phyloP scores from a whole-genome alignment of 35 echinoderm and acorn worm genomes.

The Heliocidaris tuberculata region DNA sequence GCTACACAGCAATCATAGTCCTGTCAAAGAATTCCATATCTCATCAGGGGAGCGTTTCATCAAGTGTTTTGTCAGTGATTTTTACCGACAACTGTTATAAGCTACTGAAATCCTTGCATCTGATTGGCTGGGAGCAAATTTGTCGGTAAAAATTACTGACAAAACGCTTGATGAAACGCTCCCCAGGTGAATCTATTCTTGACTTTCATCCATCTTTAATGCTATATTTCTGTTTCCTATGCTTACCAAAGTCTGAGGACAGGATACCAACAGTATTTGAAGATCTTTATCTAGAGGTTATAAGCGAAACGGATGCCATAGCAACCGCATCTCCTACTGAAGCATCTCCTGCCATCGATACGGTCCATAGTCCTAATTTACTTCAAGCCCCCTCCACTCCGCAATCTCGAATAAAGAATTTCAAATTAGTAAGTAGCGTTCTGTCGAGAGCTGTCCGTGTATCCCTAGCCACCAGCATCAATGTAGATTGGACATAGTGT shows the following conservation, averaged over 20 bases:
- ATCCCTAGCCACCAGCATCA: not conserved
- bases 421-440: constrained; percentile 20
- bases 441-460: not conserved
- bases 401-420: constrained; percentile 37
- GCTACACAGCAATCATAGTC: no score
- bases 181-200: no score
- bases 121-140: no score
- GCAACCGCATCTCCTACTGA: not conserved
- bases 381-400: constrained; percentile 10
- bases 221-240: not conserved
- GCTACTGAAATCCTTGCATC: no score
- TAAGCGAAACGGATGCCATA: not conserved
- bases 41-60: no score
- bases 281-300: constrained; percentile 24
- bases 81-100: no score
- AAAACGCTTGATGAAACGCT: no score
- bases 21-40: no score
- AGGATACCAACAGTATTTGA: not conserved
- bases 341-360: not conserved
- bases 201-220: no score
- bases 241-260: not conserved
- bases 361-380: not conserved
- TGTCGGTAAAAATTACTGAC: no score
- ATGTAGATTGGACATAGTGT: not conserved
- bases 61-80: no score